These are phyloP conservation scores for Gadopsis bispinosus DNA, from an alignment of 2,797 vertebrate genomes.

Conservation along the genomic window DNA sequence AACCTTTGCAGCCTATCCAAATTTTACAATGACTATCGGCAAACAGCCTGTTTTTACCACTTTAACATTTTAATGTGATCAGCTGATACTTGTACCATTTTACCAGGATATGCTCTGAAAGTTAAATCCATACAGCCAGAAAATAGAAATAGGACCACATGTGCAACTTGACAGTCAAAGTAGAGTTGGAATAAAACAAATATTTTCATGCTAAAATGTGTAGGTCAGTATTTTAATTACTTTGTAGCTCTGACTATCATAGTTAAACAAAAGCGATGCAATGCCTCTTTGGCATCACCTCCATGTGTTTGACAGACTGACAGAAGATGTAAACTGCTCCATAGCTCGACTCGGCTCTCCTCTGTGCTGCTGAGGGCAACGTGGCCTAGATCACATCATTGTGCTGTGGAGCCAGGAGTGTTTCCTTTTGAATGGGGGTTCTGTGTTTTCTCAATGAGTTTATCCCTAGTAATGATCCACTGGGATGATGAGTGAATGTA, in stretches of 20 bases:
- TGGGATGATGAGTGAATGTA: constrained; percentile 16
- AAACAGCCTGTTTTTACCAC: neutral
- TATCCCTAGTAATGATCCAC: constrained; percentile 20
- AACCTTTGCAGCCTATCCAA: neutral
- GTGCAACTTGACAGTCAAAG: neutral
- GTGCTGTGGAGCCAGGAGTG: constrained; percentile 39
- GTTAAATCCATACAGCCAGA: neutral
- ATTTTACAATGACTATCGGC: neutral
- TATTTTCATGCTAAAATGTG: neutral
- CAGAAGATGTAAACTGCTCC: constrained; percentile 49
- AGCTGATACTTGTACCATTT: neutral
- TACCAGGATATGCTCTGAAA: neutral
- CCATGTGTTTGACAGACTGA: constrained; percentile 49
- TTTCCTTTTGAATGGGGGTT: constrained; percentile 61
- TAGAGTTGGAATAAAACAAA: neutral
- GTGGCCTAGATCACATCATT: constrained; percentile 67
- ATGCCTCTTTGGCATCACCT: constrained; percentile 25
- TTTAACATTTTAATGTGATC: neutral
- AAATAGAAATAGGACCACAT: neutral
- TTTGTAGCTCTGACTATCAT: neutral
- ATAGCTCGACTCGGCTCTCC: constrained; percentile 38
- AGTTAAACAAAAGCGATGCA: constrained; percentile 1
- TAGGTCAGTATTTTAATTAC: neutral
- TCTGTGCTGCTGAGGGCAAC: constrained; percentile 54
- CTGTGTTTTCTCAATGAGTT: constrained; percentile 63